A percentile compares a stretch with the other conserved stretches of the same genome.
phyloP scores from a whole-genome alignment of 2,888 invertebrate species.

The Volucella zonaria region DNA sequence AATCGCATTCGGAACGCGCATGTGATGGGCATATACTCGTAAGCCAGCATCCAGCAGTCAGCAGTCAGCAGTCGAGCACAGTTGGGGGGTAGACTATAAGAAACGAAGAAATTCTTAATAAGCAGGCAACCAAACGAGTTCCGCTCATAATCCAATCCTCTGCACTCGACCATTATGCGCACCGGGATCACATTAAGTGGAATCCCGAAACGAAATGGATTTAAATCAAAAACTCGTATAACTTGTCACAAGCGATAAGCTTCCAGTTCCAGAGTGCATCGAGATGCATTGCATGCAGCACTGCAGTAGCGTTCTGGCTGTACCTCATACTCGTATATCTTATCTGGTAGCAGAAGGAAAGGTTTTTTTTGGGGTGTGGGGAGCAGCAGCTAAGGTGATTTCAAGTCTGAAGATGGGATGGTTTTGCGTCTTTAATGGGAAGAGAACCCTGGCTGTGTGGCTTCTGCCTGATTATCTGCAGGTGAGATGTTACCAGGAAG shows the following conservation, averaged over 20 bases:
- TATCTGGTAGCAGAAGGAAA: constrained; percentile 29
- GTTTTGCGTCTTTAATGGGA: constrained; percentile 27
- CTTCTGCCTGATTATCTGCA: constrained; percentile 70
- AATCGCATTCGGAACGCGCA: neutral
- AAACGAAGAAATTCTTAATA: constrained; percentile 65
- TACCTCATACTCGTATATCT: constrained; percentile 53
- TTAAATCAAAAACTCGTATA: constrained; percentile 74
- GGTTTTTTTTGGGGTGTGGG: neutral
- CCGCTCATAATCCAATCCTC: constrained; percentile 71
- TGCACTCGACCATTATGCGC: constrained; percentile 72
- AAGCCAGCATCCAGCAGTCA: no score
- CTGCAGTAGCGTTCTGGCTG: constrained; percentile 58
- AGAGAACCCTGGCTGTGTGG: constrained; percentile 52
- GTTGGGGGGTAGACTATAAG: neutral
- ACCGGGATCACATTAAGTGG: constrained; percentile 73
- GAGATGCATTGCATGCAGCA: constrained; percentile 44
- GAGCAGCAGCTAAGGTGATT: constrained; percentile 8
- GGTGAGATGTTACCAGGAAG: constrained; percentile 71
- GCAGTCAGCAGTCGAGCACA: neutral
- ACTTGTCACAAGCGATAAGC: constrained; percentile 74
- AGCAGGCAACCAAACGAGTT: constrained; percentile 71
- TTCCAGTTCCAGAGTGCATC: constrained; percentile 66
- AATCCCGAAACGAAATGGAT: constrained; percentile 74
- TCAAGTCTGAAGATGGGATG: constrained; percentile 4
- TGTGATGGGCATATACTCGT: neutral